Percentiles rank a stretch among this genome's conserved stretches.
Conservation (phyloP, 2,888 invertebrate species). For the Ennomos erosarius region DNA sequence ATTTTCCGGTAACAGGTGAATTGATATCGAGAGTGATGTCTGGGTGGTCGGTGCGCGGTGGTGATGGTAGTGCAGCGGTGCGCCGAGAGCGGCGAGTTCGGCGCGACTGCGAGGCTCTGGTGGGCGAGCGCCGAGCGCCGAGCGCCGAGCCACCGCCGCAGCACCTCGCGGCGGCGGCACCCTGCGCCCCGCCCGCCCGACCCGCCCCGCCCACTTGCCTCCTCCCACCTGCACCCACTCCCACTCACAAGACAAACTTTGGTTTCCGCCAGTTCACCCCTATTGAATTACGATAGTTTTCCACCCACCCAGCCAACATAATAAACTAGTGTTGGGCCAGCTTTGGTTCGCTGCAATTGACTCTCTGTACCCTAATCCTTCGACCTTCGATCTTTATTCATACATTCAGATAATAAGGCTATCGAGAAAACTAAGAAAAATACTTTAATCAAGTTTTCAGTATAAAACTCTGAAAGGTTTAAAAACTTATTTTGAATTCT, state of each 20-base stretch:
- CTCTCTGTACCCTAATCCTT: too few species aligned
- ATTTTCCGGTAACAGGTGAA: constrained; percentile 57
- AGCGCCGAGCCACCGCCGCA: constrained; percentile 54
- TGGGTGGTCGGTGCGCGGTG: constrained; percentile 24
- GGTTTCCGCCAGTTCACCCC: constrained; percentile 15
- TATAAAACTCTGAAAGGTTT: too few species aligned
- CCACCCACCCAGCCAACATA: neutral
- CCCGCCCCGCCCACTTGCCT: constrained; percentile 69
- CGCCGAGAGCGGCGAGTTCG: constrained; percentile 66
- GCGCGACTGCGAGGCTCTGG: constrained; percentile 72
- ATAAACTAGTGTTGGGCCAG: neutral
- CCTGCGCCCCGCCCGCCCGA: constrained; percentile 77
- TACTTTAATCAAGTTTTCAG: too few species aligned
- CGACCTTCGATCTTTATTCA: too few species aligned
- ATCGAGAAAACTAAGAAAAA: too few species aligned
- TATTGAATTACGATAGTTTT: constrained; percentile 19
- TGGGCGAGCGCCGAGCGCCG: constrained; percentile 70
- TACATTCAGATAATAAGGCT: too few species aligned
- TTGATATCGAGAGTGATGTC: constrained; percentile 24
- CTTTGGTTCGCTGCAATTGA: neutral
- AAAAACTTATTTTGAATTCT: too few species aligned
- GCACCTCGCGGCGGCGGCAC: constrained; percentile 67
- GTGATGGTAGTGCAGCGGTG: constrained; percentile 51
- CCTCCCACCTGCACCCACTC: constrained; percentile 68
- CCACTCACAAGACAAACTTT: constrained; percentile 33